Evolutionary conservation across 2,797 vertebrate species (phyloP).

Genomic region (Morus bassanus): DNA sequence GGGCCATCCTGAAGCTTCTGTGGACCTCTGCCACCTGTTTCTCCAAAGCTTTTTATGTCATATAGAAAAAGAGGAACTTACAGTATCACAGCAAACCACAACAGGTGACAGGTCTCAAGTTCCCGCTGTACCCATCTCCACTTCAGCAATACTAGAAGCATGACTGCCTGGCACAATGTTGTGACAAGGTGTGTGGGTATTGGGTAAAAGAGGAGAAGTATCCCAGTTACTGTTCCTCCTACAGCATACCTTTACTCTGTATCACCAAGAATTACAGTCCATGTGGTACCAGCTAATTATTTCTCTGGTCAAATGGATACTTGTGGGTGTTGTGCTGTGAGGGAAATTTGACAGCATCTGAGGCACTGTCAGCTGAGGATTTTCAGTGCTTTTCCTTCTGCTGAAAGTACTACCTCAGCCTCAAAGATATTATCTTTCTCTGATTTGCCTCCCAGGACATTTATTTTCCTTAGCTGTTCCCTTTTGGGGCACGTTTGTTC

Average conservation of each 20-base stretch:
- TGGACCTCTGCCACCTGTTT: neutral
- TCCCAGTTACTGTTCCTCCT: neutral
- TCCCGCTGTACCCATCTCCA: neutral
- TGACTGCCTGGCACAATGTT: neutral
- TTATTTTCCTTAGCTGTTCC: neutral
- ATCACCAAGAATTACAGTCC: neutral
- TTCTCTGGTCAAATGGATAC: neutral
- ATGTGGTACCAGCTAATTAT: neutral
- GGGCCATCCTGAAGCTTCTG: neutral
- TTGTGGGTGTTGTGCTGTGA: neutral
- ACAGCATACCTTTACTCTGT: neutral
- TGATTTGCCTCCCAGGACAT: neutral
- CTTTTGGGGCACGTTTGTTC: neutral
- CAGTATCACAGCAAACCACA: neutral
- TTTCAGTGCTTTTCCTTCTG: neutral
- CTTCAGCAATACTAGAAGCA: neutral
- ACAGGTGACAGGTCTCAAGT: neutral
- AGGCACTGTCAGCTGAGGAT: neutral
- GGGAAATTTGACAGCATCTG: neutral
- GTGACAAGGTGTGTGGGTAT: neutral
- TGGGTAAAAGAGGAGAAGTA: neutral
- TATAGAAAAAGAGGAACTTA: neutral
- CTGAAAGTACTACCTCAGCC: neutral
- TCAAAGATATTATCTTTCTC: neutral
- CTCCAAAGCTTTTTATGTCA: neutral